phyloP scores from a whole-genome alignment of 2,888 invertebrate species.

The Elmis aenea region DNA sequence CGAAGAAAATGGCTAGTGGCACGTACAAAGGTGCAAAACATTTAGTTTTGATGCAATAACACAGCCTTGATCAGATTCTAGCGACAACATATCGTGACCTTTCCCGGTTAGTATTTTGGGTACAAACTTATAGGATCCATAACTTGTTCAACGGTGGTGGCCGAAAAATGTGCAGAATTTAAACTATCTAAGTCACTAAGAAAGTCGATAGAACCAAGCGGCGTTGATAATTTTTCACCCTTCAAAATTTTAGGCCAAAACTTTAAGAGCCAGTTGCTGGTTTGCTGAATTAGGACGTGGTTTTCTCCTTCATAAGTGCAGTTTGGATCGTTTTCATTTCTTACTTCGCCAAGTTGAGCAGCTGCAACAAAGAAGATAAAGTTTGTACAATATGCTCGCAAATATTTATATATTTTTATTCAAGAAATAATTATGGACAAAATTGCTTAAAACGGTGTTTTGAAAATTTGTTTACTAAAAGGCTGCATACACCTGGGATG shows the following conservation, averaged over 20 bases:
- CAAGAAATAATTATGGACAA: too few species aligned
- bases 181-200: constrained; percentile 55
- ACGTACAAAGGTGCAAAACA: too few species aligned
- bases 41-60: too few species aligned
- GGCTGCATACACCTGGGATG: too few species aligned
- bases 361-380: constrained; percentile 56
- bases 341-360: constrained; percentile 66
- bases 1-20: too few species aligned
- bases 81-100: too few species aligned
- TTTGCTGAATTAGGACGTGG: constrained; percentile 74
- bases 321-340: constrained; percentile 80
- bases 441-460: too few species aligned
- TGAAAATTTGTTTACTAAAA: too few species aligned
- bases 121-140: constrained; percentile 51
- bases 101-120: too few species aligned
- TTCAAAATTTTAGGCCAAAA: constrained; percentile 50
- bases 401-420: too few species aligned
- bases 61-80: too few species aligned
- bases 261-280: constrained; percentile 77
- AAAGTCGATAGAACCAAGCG: constrained; percentile 63
- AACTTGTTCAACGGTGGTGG: constrained; percentile 47
- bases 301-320: constrained; percentile 91
- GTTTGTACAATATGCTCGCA: too few species aligned
- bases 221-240: constrained; percentile 50
- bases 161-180: constrained; percentile 51